Evolutionary conservation across 2,888 invertebrate species (phyloP), one percentile per base, ranked within the genome.

Genomic region (Dynastes maya): DNA sequence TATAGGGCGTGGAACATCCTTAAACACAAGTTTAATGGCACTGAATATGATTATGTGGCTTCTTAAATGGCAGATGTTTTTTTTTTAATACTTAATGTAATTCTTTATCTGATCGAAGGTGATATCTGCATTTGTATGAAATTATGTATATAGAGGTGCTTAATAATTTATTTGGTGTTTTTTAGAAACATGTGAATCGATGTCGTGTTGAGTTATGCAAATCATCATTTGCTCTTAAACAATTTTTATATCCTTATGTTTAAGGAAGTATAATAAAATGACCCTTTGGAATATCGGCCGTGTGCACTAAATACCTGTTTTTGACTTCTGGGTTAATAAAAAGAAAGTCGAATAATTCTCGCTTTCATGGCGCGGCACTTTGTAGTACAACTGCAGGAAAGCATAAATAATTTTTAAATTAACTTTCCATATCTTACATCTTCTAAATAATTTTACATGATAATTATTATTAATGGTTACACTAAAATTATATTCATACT

Each of bases 161-260:
- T 63, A 6, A 55, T 8, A n/a, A 55, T 55, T 55, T 55, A 55
- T 13, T 6, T 55, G 6, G 11, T 1, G 55, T 55, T 8, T 6
- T 16, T 55, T n/a, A 16, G 13, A n/a, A 55, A 22, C 13, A 22
- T 55, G 16, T n/a, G 2, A 55, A 55, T 55, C 16, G 55, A 55
- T 55, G n/a, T 55, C 55, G 22, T 55, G 29, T 63, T 13, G 27
- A 63, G 29, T 61, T 61, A 61, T 61, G 61, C 22, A 61, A 61
- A 61, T 61, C 3, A n/a, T 22, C 22, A 2, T 55, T 22, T 55
- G 6, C 55, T 16, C 55, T n/a, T 55, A 55, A 55, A 16, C 55
- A 22, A 16, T 55, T 55, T 45, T 45, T 45, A 45, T 45, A 5
- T 45, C 45, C 8, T 2, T 8, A 45, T 11, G 11, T 8, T 45